Evolutionary conservation across 2,113 vertebrate species (phyloP), one percentile per base, ranked within the genome.

Genomic region (Jacana jacana): DNA sequence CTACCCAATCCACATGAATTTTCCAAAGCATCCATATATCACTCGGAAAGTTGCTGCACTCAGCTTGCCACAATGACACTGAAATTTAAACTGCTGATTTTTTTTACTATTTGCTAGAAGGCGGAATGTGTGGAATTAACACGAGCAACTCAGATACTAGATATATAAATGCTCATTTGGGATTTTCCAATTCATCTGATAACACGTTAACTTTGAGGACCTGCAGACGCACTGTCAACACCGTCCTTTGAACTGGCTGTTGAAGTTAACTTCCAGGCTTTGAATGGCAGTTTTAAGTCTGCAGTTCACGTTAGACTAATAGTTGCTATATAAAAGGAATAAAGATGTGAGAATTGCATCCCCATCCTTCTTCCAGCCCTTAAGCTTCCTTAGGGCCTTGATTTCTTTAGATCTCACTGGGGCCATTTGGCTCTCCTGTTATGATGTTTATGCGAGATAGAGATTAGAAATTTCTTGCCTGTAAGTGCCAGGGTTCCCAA

Each of bases 1-100:
- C 65, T 44, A 6, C 35, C 13, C 17, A 2, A 25, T 37, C 86
- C 52, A 6, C 0, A 9, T 1, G 24, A 25, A 9, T 60, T 91
- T 88, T 39, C 63, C 48, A 49, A 49, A 35, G 27, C 5, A 13
- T 55, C 83, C 24, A 0, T 5, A 0, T 3, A 39, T 37, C 35
- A 44, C 48, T 84, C 57, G 19, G 57, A 81, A 71, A 77, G 85
- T 2, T 42, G 63, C 61, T 60, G 64, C 37, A 58, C 68, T 68
- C 39, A 66, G 55, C 49, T 88, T 81, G 68, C n/a, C 79, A 65
- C n/a, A 31, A 3, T 5, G 49, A 91, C 57, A 49, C 46, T 52
- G 28, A 30, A 54, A 64, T 60, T 64, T 48, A 27, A 91, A 57
- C 33, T 19, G 15, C 17, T 35, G 3, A 1, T 9, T 40, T 51